These are phyloP conservation scores for Mimachlamys varia DNA, from an alignment of 2,888 invertebrate species.

Conservation along the genomic window DNA sequence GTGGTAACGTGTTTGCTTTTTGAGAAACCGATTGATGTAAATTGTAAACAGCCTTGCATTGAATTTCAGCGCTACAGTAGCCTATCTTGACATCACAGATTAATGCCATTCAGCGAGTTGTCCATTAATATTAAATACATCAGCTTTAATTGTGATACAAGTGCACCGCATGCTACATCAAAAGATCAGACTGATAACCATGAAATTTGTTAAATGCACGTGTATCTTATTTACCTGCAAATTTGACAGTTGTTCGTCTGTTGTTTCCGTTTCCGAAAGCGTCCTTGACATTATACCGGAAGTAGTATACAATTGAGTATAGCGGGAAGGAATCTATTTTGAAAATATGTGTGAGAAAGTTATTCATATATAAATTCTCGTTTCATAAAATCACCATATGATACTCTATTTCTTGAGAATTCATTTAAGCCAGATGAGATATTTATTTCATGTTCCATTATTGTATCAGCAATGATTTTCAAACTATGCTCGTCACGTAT, in stretches of 20 bases:
- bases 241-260: constrained; percentile 30
- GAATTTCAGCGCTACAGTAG: too few relatives aligned
- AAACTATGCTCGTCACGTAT: neutral
- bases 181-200: too few relatives aligned
- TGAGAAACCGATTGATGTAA: too few relatives aligned
- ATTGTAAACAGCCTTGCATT: too few relatives aligned
- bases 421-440: too few relatives aligned
- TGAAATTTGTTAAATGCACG: neutral
- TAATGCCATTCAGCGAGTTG: neutral
- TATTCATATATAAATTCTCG: neutral
- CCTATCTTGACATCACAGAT: too few relatives aligned
- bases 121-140: neutral
- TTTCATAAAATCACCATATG: neutral
- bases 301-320: neutral
- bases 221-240: neutral
- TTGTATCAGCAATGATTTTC: neutral
- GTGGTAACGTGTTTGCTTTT: too few relatives aligned
- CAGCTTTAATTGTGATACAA: neutral
- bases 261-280: constrained; percentile 2
- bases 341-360: neutral
- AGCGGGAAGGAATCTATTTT: neutral
- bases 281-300: constrained; percentile 23
- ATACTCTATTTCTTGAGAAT: too few relatives aligned
- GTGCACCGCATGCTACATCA: neutral
- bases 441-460: too few relatives aligned